These are phyloP conservation scores for Coremacera marginata DNA, from an alignment of 2,888 invertebrate genomes.

Conservation along the genomic window DNA sequence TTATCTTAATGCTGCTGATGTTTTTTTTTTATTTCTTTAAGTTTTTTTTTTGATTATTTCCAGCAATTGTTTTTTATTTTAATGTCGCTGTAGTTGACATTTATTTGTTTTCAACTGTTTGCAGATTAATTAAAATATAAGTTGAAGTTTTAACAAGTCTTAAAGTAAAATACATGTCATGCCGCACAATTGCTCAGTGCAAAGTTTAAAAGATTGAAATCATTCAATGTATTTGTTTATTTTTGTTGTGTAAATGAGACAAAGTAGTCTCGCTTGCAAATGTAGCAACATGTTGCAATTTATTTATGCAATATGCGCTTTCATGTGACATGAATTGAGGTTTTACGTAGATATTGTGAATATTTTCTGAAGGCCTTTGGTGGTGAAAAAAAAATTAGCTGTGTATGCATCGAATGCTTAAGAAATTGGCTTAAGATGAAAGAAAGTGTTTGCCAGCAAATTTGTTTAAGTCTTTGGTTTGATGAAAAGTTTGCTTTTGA, in stretches of 20 bases:
- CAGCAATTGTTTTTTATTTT: not conserved
- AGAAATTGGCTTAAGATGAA: too few species aligned
- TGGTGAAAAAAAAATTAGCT: too few species aligned
- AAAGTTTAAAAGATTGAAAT: not conserved
- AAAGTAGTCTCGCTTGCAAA: not conserved
- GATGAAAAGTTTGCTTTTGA: too few species aligned
- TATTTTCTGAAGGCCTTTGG: too few species aligned
- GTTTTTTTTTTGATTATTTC: not conserved
- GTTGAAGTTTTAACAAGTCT: not conserved
- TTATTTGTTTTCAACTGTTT: slow-evolving; percentile 24
- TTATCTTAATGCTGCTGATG: not conserved
- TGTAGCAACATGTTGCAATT: not conserved
- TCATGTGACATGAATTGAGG: not conserved
- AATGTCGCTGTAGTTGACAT: slow-evolving; percentile 25
- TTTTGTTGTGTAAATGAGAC: not conserved
- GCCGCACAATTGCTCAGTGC: not conserved
- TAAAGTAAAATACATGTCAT: too few species aligned
- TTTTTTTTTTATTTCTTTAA: not conserved
- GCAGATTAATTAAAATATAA: slow-evolving; percentile 20
- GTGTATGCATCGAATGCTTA: too few species aligned
- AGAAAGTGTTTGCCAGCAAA: too few species aligned
- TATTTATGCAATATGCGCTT: not conserved
- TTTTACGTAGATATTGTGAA: not conserved
- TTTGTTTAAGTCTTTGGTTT: too few species aligned
- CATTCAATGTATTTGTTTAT: too few species aligned